Percentiles rank a stretch among this genome's conserved stretches.
Conservation (phyloP, 1,140 invertebrate species). For the Vollenhovia emeryi region DNA sequence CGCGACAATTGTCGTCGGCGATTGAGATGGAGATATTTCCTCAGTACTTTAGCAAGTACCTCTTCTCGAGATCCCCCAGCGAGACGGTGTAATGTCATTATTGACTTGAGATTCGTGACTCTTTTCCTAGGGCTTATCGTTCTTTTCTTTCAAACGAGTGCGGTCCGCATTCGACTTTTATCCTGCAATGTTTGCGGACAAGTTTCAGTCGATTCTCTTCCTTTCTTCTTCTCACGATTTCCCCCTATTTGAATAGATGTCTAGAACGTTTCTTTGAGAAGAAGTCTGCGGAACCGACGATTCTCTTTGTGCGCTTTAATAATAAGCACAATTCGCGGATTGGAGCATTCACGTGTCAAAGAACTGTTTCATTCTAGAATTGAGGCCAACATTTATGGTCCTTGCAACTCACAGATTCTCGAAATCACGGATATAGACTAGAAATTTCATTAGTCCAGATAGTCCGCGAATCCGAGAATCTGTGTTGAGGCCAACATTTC, state of each 20-base stretch:
- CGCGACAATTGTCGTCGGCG: neutral
- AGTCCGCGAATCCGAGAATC: neutral
- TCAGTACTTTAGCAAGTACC: slow-evolving; percentile 17
- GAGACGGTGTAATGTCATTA: neutral
- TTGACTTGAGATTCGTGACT: slow-evolving; percentile 13
- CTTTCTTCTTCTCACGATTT: slow-evolving; percentile 31
- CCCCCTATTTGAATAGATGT: neutral
- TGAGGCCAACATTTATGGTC: neutral
- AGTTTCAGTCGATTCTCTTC: slow-evolving; percentile 13
- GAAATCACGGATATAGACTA: neutral
- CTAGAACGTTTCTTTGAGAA: neutral
- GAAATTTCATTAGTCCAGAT: neutral
- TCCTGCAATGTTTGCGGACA: neutral
- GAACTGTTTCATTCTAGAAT: neutral
- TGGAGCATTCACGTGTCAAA: neutral
- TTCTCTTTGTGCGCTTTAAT: neutral
- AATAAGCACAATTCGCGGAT: neutral
- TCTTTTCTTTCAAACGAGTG: neutral
- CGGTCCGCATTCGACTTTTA: neutral
- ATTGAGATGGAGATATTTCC: slow-evolving; percentile 27
- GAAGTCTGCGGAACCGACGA: slow-evolving; percentile 5
- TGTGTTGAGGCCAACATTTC: slow-evolving; percentile 5
- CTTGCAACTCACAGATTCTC: neutral
- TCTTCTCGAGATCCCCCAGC: neutral
- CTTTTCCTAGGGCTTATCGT: neutral